phyloP scores from a whole-genome alignment of 2,797 vertebrate species.

The Poeciliopsis infans region DNA sequence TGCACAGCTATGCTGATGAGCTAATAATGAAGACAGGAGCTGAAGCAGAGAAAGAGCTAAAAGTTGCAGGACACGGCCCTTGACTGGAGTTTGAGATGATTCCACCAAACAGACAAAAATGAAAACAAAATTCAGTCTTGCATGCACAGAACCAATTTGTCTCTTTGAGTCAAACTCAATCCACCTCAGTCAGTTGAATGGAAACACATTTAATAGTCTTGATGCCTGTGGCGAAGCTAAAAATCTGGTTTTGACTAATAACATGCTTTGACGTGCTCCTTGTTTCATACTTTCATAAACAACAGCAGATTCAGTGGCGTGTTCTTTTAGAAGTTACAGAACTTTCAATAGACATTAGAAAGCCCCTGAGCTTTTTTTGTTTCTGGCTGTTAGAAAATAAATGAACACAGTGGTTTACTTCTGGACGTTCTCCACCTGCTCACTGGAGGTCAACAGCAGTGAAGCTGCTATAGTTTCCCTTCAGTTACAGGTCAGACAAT shows the following conservation, averaged over 20 bases:
- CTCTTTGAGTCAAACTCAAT: background rate
- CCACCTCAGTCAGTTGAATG: background rate
- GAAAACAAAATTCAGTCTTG: background rate
- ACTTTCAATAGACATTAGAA: background rate
- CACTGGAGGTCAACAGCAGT: background rate
- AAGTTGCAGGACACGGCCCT: no score
- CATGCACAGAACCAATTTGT: background rate
- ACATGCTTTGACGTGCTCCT: constrained; percentile 12
- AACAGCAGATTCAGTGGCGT: no score
- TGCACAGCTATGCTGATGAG: no score
- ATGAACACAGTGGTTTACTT: background rate
- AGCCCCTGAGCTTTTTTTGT: background rate
- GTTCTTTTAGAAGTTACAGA: background rate
- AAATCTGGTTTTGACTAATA: constrained; percentile 50
- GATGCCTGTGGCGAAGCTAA: constrained; percentile 47
- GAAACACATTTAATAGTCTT: constrained; percentile 55
- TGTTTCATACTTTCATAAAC: no score
- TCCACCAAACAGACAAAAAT: constrained; percentile 9
- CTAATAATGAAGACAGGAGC: no score
- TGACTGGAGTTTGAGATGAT: no score
- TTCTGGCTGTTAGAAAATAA: background rate
- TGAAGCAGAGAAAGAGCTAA: no score
- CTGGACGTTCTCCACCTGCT: background rate
- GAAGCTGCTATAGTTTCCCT: background rate
- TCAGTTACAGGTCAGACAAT: background rate